These are phyloP conservation scores for Pyrrhosoma nymphula DNA, from an alignment of 2,888 invertebrate genomes.

Conservation along the genomic window DNA sequence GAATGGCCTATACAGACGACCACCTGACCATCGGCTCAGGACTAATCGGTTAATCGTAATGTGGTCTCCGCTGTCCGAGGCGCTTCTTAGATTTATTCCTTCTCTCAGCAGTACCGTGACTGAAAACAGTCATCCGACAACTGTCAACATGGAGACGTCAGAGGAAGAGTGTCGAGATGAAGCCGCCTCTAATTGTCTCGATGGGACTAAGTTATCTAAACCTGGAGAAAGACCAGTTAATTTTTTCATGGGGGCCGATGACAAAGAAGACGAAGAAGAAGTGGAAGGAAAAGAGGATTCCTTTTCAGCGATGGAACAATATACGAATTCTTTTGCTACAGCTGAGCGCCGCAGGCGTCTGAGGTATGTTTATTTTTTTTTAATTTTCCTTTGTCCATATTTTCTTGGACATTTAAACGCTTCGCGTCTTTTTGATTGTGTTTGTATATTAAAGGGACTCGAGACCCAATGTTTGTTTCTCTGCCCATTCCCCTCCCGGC, in stretches of 20 bases:
- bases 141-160: slow-evolving; percentile 59
- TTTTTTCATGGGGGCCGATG: slow-evolving; percentile 58
- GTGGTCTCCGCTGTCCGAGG: slow-evolving; percentile 61
- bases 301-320: slow-evolving; percentile 49
- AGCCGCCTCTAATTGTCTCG: neutral
- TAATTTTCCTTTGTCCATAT: neutral
- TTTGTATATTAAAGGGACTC: too few relatives aligned
- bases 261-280: slow-evolving; percentile 60
- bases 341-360: slow-evolving; percentile 78
- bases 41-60: slow-evolving; percentile 65
- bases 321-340: slow-evolving; percentile 74
- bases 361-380: slow-evolving; percentile 76
- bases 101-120: slow-evolving; percentile 49
- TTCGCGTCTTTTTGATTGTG: too few relatives aligned
- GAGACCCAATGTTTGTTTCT: too few relatives aligned
- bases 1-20: slow-evolving; percentile 66
- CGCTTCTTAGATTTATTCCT: slow-evolving; percentile 59
- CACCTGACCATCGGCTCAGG: slow-evolving; percentile 66
- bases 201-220: slow-evolving; percentile 52
- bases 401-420: neutral
- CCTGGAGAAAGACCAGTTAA: slow-evolving; percentile 58
- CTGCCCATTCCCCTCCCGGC: too few relatives aligned
- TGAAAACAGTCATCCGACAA: slow-evolving; percentile 37
- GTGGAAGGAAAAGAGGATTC: slow-evolving; percentile 61
- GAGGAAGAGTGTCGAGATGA: slow-evolving; percentile 39